These are phyloP conservation scores for Ips typographus DNA, from an alignment of 1,140 invertebrate species.

Conservation along the genomic window DNA sequence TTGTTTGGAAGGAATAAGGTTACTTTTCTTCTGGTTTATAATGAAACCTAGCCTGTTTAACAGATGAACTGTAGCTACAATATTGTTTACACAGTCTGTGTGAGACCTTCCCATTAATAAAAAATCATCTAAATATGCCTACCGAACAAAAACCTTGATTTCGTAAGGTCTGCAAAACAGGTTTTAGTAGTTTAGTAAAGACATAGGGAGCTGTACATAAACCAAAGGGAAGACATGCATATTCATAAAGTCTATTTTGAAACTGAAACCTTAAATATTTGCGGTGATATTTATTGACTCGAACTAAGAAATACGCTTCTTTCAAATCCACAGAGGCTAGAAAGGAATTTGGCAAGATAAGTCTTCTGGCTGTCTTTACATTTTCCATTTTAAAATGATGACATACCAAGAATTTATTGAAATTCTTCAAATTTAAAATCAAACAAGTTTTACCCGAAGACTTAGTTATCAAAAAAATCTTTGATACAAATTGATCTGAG, in stretches of 20 bases:
- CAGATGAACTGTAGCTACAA: background rate
- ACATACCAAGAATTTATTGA: no score
- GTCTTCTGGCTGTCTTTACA: no score
- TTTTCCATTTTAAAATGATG: no score
- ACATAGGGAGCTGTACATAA: constrained; percentile 32
- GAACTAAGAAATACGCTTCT: no score
- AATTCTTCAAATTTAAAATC: no score
- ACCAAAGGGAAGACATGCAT: constrained; percentile 35
- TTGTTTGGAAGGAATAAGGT: background rate
- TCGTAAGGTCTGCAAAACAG: constrained; percentile 21
- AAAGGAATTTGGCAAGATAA: no score
- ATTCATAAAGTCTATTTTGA: constrained; percentile 37
- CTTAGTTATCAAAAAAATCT: no score
- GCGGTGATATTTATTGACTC: no score
- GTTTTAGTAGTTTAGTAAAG: background rate
- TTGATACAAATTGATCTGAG: no score
- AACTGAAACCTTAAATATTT: constrained; percentile 31
- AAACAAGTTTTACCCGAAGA: no score
- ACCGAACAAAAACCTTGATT: constrained; percentile 18
- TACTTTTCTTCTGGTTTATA: constrained; percentile 8
- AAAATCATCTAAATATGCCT: constrained; percentile 33
- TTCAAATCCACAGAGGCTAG: no score
- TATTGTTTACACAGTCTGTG: background rate
- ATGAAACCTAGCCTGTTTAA: constrained; percentile 2
- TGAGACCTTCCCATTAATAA: constrained; percentile 13